phyloP scores from a whole-genome alignment of 1,140 invertebrate genomes.

The Luehdorfia chinensis region DNA sequence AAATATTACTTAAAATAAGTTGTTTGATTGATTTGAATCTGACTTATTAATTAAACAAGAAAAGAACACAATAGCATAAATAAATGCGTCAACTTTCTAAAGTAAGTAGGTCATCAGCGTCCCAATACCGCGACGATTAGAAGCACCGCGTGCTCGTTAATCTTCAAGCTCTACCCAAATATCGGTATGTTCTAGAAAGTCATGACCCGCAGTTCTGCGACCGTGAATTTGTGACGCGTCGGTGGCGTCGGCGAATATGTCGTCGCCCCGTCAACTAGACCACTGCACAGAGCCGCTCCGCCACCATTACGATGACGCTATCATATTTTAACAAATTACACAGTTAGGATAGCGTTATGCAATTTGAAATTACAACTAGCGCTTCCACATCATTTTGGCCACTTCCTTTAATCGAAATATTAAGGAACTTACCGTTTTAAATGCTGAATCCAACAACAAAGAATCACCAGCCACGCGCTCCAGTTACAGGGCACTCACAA shows the following conservation, averaged over 20 bases:
- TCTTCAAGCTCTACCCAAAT: slow-evolving; percentile 9
- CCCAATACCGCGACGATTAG: slow-evolving; percentile 20
- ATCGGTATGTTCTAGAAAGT: slow-evolving; percentile 46
- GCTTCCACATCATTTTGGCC: background rate
- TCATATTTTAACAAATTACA: slow-evolving; percentile 36
- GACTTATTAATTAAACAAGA: background rate
- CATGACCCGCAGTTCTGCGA: slow-evolving; percentile 20
- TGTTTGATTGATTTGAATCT: too few relatives aligned
- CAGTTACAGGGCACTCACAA: slow-evolving; percentile 72
- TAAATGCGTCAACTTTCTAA: slow-evolving; percentile 34
- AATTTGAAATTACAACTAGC: slow-evolving; percentile 18
- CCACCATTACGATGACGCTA: slow-evolving; percentile 54
- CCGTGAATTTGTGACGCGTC: slow-evolving; percentile 46
- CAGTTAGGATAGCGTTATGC: slow-evolving; percentile 12
- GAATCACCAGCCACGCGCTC: slow-evolving; percentile 74
- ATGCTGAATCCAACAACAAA: slow-evolving; percentile 74
- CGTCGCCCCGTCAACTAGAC: slow-evolving; percentile 47
- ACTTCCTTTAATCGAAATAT: slow-evolving; percentile 27
- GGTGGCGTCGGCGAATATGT: slow-evolving; percentile 49
- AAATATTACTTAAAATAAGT: too few relatives aligned
- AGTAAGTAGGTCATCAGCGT: slow-evolving; percentile 38
- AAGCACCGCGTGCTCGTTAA: slow-evolving; percentile 33
- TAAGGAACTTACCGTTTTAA: slow-evolving; percentile 63
- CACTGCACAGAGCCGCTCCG: slow-evolving; percentile 50
- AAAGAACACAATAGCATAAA: background rate